Conservation (phyloP, 1,140 invertebrate species). For the Megalonaias nervosa region DNA sequence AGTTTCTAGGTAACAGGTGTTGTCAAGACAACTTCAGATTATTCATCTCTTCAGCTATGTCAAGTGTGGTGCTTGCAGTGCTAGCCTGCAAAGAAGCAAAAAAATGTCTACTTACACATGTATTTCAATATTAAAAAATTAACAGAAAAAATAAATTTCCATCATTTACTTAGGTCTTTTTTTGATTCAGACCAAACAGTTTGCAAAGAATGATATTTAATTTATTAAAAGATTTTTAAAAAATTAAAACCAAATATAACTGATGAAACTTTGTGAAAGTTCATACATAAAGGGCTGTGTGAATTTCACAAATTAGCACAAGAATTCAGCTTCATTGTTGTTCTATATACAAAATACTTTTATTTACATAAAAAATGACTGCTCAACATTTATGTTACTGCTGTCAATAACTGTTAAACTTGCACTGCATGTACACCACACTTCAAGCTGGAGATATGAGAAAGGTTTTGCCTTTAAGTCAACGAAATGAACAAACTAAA, state of each 20-base stretch:
- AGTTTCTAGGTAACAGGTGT: neutral
- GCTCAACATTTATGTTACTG: too few species aligned
- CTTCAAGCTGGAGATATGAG: too few species aligned
- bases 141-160: slow-evolving; percentile 9
- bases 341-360: too few species aligned
- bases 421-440: too few species aligned
- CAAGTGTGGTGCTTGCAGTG: slow-evolving; percentile 36
- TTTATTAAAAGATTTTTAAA: neutral
- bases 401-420: too few species aligned
- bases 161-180: neutral
- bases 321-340: too few species aligned
- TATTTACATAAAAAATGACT: too few species aligned
- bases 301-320: too few species aligned
- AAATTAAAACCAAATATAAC: neutral
- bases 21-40: slow-evolving; percentile 61
- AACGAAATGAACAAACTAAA: too few species aligned
- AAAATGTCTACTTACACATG: neutral
- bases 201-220: neutral
- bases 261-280: too few species aligned
- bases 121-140: slow-evolving; percentile 6
- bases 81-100: slow-evolving; percentile 31
- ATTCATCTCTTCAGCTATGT: slow-evolving; percentile 53
- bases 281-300: too few species aligned
- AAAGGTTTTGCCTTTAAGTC: too few species aligned
- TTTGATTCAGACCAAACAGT: neutral